Evolutionary conservation across 2,797 vertebrate genomes (phyloP).

Genomic region (Antrozous pallidus): DNA sequence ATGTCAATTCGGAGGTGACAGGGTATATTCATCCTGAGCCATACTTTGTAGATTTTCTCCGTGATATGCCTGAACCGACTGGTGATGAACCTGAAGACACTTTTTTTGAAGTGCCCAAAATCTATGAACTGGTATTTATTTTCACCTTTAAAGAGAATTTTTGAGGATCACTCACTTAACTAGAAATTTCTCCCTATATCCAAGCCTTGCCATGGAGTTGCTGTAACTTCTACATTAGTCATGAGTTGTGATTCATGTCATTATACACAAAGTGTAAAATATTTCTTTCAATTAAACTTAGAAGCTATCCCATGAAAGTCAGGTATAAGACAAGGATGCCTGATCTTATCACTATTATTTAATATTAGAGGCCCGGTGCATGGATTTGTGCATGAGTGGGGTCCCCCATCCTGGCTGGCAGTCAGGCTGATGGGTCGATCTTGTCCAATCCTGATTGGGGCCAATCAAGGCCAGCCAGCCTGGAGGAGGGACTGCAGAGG

Average conservation of each 20-base stretch:
- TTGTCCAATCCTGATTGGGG: too few species aligned
- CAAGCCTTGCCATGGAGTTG: background rate
- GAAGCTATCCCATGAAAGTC: background rate
- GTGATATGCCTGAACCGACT: constrained; percentile 82
- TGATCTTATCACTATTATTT: background rate
- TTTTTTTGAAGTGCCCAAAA: constrained; percentile 79
- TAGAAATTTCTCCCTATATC: background rate
- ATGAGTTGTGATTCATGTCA: background rate
- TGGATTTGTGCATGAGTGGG: too few species aligned
- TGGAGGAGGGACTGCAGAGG: too few species aligned
- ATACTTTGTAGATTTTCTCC: constrained; percentile 85
- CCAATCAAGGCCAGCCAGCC: too few species aligned
- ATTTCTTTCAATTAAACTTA: background rate
- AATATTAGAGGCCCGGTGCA: background rate
- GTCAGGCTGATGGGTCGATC: too few species aligned
- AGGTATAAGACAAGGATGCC: background rate
- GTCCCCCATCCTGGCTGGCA: too few species aligned
- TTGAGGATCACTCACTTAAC: background rate
- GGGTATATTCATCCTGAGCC: constrained; percentile 72
- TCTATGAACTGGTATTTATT: constrained; percentile 84
- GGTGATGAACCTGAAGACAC: constrained; percentile 83
- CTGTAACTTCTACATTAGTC: background rate
- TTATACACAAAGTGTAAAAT: background rate
- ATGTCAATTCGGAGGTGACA: constrained; percentile 41
- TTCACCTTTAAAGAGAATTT: background rate